Base-by-base conservation (phyloP, 2,888 invertebrate genomes). In the Shargacucullia verbasci region DNA sequence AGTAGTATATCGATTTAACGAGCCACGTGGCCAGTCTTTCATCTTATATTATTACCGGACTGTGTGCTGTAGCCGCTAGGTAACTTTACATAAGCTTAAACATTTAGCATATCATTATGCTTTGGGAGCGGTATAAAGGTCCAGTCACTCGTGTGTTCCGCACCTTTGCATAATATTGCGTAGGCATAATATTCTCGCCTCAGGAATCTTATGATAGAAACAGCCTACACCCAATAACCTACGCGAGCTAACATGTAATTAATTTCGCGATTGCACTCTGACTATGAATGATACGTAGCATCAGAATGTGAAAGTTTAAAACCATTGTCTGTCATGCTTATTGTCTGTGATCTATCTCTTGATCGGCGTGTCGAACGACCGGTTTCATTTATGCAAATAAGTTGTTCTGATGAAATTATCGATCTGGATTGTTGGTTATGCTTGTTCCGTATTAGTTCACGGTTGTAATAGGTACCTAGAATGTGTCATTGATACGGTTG, bases 351-450 rank as follows among this genome's bases (percentile, higher is more conserved):
- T 73, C 41, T 81, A 77, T 72, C 70, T 67, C 45, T 62, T 68
- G 78, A 74, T 64, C 74, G 61, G 53, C 45, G 54, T 55, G 72
- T 72, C 59, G 61, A 15, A 45, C 47, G 66, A 83, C 84, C 81
- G 80, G 83, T 84, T 81, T 58, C 52, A 45, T 79, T 73, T 75
- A 82, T 82, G 79, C 76, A 81, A 80, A 84, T 83, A 74, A 76
- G 63, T 58, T 60, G 62, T 59, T 74, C 73, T 83, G 79, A 82
- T 77, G 83, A 82, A 83, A 83, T 78, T 60, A 78, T 74, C 66
- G 54, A 75, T 70, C 62, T 68, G 59, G 70, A 78, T 69, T 64
- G 69, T 47, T 53, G 49, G 60, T 39, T 53, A n/a, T 45, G 43
- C 68, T 67, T 67, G 56, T 65, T 73, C 67, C 75, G 55, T 67